Evolutionary conservation across 2,113 vertebrate species (phyloP), one percentile per base, ranked within the genome.

Genomic region (Gadus macrocephalus): DNA sequence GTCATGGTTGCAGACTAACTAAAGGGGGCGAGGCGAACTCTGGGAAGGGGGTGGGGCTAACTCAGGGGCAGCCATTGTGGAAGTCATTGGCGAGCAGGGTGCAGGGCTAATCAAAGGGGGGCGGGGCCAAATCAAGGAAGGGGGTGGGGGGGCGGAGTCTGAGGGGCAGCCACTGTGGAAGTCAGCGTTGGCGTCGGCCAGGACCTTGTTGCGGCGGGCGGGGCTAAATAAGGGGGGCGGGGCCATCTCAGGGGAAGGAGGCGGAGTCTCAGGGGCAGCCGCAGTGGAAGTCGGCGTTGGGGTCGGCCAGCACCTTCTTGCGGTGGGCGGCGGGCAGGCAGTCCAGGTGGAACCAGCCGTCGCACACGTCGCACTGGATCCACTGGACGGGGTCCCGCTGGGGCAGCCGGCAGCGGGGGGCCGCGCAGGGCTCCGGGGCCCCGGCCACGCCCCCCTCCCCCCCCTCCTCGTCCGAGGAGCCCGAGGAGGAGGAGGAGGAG

Each of bases 311-410:
- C 15, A 91, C 87, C 42, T 89, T 87, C 42, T 89, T 88, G 68
- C 90, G 86, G 66, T 90, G 83, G 81, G 83, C 93, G 62, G 86
- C 86, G 1, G 90, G 93, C 35, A 92, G 91, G 22, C 94, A 94
- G 81, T 93, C 91, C 28, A 94, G 74, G 22, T 94, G 93, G 88
- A 91, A 95, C 94, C 94, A 95, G 77, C 90, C 84, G 15, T 94
- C 93, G 38, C 93, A 96, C 74, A 91, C 90, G 56, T 95, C 94
- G n/a, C 93, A 94, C 87, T 95, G 94, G 85, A 96, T 93, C 93
- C 93, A 95, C 88, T 92, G 91, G 78, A 95, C 92, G 0, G 91
- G 94, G 82, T 95, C 94, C 78, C 94, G 93, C 82, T 94, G 92
- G 0, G 93, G 94, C 25, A 93, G 84, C 56, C 73, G 81, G 70